Conservation (phyloP, 2,113 vertebrate species). For the Callopanchax toddi region DNA sequence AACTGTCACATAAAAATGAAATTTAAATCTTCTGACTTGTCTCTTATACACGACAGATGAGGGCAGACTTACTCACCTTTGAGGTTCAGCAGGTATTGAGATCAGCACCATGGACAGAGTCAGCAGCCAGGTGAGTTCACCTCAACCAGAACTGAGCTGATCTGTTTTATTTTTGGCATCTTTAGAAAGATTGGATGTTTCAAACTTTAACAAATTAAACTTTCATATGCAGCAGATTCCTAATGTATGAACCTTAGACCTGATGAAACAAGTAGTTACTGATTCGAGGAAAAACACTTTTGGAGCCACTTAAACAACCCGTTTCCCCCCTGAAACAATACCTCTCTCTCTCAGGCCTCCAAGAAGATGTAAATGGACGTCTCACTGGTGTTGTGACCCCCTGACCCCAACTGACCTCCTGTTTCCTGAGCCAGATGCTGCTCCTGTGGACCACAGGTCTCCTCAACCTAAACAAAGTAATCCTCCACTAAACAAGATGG, state of each 20-base stretch:
- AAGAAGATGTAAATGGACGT: slow-evolving; percentile 74
- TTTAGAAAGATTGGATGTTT: neutral
- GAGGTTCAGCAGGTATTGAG: slow-evolving; percentile 24
- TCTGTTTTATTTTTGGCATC: neutral
- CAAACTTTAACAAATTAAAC: neutral
- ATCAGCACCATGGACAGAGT: slow-evolving; percentile 75
- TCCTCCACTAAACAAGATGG: slow-evolving; percentile 79
- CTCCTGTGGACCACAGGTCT: slow-evolving; percentile 71
- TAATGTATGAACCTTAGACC: too few relatives aligned
- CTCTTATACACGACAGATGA: neutral
- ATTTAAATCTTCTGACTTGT: neutral
- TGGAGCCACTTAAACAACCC: slow-evolving; percentile 44
- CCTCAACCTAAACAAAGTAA: slow-evolving; percentile 78
- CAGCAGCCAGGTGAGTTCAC: slow-evolving; percentile 50
- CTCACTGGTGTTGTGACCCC: slow-evolving; percentile 72
- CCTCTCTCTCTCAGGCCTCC: slow-evolving; percentile 59
- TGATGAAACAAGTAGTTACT: too few relatives aligned
- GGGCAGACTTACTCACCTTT: slow-evolving; percentile 15
- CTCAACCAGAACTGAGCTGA: slow-evolving; percentile 13
- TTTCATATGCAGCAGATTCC: neutral
- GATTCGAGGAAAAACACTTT: too few relatives aligned
- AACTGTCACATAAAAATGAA: neutral
- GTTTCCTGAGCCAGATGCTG: slow-evolving; percentile 78
- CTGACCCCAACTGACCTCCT: slow-evolving; percentile 62
- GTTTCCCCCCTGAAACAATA: slow-evolving; percentile 62